Evolutionary conservation across 2,797 vertebrate genomes (phyloP).

Genomic region (Sebastes hubbsi): DNA sequence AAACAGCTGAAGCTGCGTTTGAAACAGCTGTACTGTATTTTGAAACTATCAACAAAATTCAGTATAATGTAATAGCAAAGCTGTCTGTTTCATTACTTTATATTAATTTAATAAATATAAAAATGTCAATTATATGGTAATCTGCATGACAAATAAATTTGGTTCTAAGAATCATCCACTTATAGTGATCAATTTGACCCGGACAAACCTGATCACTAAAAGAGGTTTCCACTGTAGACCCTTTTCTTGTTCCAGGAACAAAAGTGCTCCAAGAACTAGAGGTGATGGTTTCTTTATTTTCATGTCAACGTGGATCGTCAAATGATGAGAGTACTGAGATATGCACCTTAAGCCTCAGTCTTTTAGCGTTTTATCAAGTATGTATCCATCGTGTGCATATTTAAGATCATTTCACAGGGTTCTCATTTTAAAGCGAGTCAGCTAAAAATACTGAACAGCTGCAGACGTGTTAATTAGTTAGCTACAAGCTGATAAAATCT

Average conservation of each 20-base stretch:
- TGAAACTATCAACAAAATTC: too few species aligned
- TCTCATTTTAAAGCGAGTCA: not conserved
- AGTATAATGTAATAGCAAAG: too few species aligned
- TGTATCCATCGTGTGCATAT: not conserved
- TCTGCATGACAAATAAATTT: too few species aligned
- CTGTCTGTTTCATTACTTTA: too few species aligned
- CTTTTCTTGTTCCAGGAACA: not conserved
- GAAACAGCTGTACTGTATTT: too few species aligned
- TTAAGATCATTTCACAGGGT: not conserved
- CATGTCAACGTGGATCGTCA: not conserved
- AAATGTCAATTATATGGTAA: rapidly evolving
- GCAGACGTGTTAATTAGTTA: not conserved
- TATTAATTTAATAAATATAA: rapidly evolving
- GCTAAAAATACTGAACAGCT: not conserved
- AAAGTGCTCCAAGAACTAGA: not conserved
- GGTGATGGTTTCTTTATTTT: not conserved
- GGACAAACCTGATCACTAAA: rapidly evolving
- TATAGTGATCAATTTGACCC: too few species aligned
- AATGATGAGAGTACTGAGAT: not conserved
- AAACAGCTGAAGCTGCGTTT: too few species aligned
- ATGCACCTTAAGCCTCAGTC: not conserved
- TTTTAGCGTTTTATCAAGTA: not conserved
- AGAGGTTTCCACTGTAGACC: not conserved
- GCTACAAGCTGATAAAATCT: not conserved
- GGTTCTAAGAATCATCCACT: too few species aligned